phyloP scores from a whole-genome alignment of 2,888 invertebrate species.

The Actias luna region DNA sequence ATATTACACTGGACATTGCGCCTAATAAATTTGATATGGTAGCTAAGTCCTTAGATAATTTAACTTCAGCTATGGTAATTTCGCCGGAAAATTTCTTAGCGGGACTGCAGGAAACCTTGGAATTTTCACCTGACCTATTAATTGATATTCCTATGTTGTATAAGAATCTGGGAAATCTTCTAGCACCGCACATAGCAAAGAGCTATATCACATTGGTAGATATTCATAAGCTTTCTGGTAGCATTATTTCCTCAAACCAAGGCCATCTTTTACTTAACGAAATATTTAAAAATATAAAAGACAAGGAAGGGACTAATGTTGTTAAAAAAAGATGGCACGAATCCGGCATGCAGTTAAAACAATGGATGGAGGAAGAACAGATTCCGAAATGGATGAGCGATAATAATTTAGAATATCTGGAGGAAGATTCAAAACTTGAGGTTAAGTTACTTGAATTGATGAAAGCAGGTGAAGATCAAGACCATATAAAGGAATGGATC shows the following conservation, averaged over 20 bases:
- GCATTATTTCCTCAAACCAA: constrained; percentile 57
- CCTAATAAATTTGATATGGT: constrained; percentile 61
- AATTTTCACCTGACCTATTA: constrained; percentile 86
- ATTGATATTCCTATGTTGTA: constrained; percentile 94
- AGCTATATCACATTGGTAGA: constrained; percentile 69
- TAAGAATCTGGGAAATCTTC: constrained; percentile 88
- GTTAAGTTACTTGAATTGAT: constrained; percentile 66
- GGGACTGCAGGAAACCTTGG: constrained; percentile 85
- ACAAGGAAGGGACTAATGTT: constrained; percentile 72
- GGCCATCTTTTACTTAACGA: constrained; percentile 65
- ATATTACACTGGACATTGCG: constrained; percentile 62
- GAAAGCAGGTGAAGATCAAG: constrained; percentile 67
- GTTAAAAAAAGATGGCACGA: constrained; percentile 72
- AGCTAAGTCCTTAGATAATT: constrained; percentile 65
- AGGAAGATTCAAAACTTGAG: constrained; percentile 60
- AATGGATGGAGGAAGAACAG: constrained; percentile 71
- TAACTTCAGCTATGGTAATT: constrained; percentile 73
- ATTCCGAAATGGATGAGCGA: constrained; percentile 60
- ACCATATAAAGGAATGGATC: constrained; percentile 74
- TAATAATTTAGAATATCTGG: constrained; percentile 69
- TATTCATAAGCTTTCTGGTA: constrained; percentile 55
- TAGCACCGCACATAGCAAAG: constrained; percentile 75
- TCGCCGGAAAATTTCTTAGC: constrained; percentile 70
- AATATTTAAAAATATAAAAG: constrained; percentile 61
- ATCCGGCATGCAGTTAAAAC: constrained; percentile 59